Evolutionary conservation across 2,113 vertebrate species (phyloP).

Genomic region (Isichthys henryi): DNA sequence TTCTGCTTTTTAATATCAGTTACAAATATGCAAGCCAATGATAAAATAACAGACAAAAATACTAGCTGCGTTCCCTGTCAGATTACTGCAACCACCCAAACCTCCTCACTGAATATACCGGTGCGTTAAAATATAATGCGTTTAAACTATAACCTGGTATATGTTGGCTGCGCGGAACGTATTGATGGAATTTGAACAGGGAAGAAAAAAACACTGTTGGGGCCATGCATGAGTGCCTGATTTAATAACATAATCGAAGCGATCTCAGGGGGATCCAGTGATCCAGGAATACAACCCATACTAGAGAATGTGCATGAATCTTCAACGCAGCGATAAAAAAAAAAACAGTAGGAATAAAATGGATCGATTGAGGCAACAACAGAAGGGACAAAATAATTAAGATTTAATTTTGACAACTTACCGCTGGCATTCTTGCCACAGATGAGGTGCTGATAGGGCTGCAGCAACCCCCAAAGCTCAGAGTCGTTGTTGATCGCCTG

Average conservation of each 20-base stretch:
- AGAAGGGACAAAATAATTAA: background rate
- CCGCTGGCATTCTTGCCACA: conserved; percentile 88
- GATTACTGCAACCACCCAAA: background rate
- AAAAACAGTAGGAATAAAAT: background rate
- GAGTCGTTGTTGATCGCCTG: conserved; percentile 82
- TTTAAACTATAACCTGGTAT: background rate
- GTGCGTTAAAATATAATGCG: background rate
- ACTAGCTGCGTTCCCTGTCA: background rate
- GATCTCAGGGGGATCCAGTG: background rate
- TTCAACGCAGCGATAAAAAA: background rate
- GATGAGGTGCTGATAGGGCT: conserved; percentile 82
- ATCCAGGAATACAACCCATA: background rate
- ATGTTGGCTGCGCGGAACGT: background rate
- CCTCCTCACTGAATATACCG: background rate
- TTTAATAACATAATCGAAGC: background rate
- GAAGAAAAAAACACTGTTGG: background rate
- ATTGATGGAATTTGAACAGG: background rate
- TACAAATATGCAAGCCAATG: background rate
- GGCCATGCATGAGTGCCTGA: background rate
- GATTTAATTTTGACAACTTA: conserved; percentile 57
- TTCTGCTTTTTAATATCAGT: background rate
- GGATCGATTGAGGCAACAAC: background rate
- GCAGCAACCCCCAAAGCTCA: conserved; percentile 84
- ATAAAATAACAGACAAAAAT: background rate
- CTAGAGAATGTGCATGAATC: background rate